Conservation (phyloP, 2,113 vertebrate species). For the Garra rufa region DNA sequence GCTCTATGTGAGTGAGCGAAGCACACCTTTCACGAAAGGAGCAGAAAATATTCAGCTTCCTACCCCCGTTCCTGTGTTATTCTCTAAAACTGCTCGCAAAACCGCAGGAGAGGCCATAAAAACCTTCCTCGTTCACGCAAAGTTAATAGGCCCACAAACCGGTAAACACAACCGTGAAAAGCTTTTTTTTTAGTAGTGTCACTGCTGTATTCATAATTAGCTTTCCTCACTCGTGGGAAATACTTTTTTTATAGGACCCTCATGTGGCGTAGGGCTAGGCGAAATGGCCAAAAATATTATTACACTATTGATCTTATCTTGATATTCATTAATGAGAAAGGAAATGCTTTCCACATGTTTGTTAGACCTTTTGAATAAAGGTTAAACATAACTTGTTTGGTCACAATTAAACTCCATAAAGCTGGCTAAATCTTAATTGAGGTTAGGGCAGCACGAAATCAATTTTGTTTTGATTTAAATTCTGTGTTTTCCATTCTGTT, state of each 20-base stretch:
- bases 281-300: not conserved
- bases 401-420: not conserved
- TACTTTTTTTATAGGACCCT: not conserved
- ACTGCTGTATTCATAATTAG: constrained; percentile 28
- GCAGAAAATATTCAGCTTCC: not conserved
- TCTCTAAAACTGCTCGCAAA: constrained; percentile 39
- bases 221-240: constrained; percentile 16
- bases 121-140: constrained; percentile 28
- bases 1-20: not conserved
- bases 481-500: no score
- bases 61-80: not conserved
- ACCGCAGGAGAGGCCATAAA: constrained; percentile 32
- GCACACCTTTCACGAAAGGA: constrained; percentile 10
- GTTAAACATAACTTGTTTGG: not conserved
- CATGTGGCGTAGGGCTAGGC: not conserved
- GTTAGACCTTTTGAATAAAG: not conserved
- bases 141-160: constrained; percentile 26
- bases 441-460: no score
- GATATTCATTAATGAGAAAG: not conserved
- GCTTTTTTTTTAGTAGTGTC: not conserved
- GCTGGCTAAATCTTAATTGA: not conserved
- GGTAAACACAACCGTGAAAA: constrained; percentile 17
- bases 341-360: not conserved
- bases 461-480: no score
- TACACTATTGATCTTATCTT: not conserved